Evolutionary conservation across 2,797 vertebrate species (phyloP), one percentile per base, ranked within the genome.

Genomic region (Miichthys miiuy): DNA sequence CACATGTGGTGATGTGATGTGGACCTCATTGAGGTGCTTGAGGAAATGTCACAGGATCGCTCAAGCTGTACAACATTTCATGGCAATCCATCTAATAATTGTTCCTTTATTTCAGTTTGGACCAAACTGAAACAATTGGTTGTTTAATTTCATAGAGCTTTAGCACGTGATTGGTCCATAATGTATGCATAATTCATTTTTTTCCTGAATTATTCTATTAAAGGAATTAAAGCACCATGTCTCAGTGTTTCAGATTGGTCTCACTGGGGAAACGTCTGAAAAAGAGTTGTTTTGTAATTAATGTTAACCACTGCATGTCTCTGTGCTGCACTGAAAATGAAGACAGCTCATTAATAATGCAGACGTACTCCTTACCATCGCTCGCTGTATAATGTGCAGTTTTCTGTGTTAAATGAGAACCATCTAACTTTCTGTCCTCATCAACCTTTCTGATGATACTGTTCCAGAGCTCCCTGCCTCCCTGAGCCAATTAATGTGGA

Each of bases 401-500:
- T 90, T 92, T 93, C 83, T 74, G 68, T 84, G 85, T 88, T 94
- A 93, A 94, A 94, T 88, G 87, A 93, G 92, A 85, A 88, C 86
- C 88, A 89, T 92, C 88, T 81, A 87, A 92, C 88, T 93, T 92
- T 93, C 90, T 87, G 86, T 95, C 94, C 93, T 94, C 89, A 86
- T 94, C 94, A 94, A 89, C 93, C 92, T 93, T 94, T 92, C 87
- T 86, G 91, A 93, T 89, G 88, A 90, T 84, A 72, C 83, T 87
- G 80, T 93, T 92, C 83, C 87, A 75, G 52, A 73, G 87, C 78
- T 92, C 83, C 86, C 88, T 90, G 88, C 86, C 90, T 92, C 92
- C 91, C 86, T 16, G 60, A 94, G 94, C 94, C 94, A 95, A 96
- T 96, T 95, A 96, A 95, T 86, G 90, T 71, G 85, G 89, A 90